Conservation (phyloP, 1,140 invertebrate species). For the Penaeus chinensis region DNA sequence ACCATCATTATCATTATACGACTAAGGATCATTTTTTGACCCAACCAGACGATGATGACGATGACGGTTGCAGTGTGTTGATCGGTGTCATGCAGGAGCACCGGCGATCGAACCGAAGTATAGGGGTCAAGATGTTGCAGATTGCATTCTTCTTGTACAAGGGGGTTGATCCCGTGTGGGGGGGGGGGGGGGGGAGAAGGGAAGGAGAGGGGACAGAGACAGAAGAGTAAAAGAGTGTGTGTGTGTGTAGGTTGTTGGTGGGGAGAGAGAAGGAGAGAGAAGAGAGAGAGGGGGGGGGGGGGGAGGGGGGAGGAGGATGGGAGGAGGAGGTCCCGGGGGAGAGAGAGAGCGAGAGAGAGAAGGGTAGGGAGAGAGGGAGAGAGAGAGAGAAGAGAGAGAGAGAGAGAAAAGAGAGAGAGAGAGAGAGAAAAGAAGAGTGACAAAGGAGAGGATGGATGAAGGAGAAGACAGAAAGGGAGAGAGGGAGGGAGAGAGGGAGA, state of each 20-base stretch:
- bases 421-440: background rate
- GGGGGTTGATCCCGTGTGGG: conserved; percentile 65
- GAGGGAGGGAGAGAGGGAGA: too few species aligned
- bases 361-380: too few species aligned
- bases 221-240: too few species aligned
- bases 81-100: conserved; percentile 71
- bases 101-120: conserved; percentile 65
- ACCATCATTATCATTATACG: too few species aligned
- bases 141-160: conserved; percentile 71
- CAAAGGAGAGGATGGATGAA: too few species aligned
- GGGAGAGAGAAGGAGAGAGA: too few species aligned
- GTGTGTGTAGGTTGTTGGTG: too few species aligned
- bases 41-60: conserved; percentile 59
- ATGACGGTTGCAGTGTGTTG: conserved; percentile 68
- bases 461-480: too few species aligned
- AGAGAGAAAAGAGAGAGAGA: background rate
- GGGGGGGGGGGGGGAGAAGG: background rate
- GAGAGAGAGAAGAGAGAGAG: background rate
- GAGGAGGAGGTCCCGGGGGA: too few species aligned
- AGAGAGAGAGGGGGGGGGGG: background rate
- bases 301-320: too few species aligned
- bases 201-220: too few species aligned
- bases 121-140: conserved; percentile 67
- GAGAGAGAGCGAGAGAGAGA: too few species aligned
- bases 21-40: background rate